phyloP scores from a whole-genome alignment of 1,140 invertebrate species.

The Philopotamus ludificatus region DNA sequence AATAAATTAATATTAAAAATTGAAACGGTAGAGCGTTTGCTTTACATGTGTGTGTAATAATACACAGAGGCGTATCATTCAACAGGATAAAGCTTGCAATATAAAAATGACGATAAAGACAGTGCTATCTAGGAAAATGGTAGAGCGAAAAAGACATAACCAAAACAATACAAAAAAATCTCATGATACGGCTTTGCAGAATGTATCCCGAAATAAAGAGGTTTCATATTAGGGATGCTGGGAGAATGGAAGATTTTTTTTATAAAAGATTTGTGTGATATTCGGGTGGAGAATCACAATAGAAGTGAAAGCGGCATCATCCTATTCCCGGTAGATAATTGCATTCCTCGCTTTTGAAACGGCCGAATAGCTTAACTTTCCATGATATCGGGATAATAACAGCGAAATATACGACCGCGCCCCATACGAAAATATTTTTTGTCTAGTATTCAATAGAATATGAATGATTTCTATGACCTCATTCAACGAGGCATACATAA shows the following conservation, averaged over 20 bases:
- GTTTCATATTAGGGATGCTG: constrained; percentile 30
- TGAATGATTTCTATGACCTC: no score
- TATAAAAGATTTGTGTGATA: constrained; percentile 33
- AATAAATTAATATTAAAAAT: no score
- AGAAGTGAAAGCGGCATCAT: constrained; percentile 16
- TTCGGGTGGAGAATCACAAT: constrained; percentile 28
- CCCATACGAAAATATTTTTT: no score
- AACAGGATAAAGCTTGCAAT: neutral
- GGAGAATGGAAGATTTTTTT: constrained; percentile 29
- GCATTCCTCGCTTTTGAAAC: constrained; percentile 19
- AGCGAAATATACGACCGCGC: no score
- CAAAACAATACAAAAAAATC: constrained; percentile 31
- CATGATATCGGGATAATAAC: no score
- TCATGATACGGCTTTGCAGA: constrained; percentile 35
- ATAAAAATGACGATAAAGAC: constrained; percentile 18
- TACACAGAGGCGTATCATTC: neutral
- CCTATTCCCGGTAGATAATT: constrained; percentile 29
- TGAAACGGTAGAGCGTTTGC: no score
- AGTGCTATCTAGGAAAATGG: neutral
- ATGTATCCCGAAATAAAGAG: constrained; percentile 36
- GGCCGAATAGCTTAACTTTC: no score
- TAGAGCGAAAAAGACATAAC: constrained; percentile 2
- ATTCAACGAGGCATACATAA: no score
- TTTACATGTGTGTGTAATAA: no score
- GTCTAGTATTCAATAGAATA: no score